Base-by-base conservation (phyloP, 2,113 vertebrate species). In the Xenopus tropicalis region DNA sequence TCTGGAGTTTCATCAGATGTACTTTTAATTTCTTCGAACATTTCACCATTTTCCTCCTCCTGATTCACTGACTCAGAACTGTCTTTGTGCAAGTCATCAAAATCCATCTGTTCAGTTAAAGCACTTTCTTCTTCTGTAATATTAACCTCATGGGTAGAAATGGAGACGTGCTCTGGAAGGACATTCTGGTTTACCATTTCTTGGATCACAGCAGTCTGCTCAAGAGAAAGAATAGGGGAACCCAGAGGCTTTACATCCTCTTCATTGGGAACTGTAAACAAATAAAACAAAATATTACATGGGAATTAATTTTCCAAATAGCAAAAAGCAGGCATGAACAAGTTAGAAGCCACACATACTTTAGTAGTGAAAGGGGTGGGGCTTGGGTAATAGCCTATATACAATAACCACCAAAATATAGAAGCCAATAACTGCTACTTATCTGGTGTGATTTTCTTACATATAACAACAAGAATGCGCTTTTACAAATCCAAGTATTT, bases 11-110 rank as follows among this genome's bases (percentile, higher is more conserved):
- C 90, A 58, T 83, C 82, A 6, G 85, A 85, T 0, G 62, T 71
- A 14, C 69, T 82, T 81, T 86, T 88, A 57, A 87, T 84, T 46
- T 92, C 91, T 69, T 91, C 90, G 72, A 85, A 20, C 65, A 82
- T 84, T 23, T 90, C 90, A 3, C 83, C 83, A 78, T 92, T 88
- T 61, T 89, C 91, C 43, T 90, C 90, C 25, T 88, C 89, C 0
- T 74, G 79, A 56, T 81, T 82, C 67, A 86, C 80, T 61, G 83
- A 82, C 63, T 82, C 80, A 79, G 79, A 66, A 52, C 80, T 78
- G 76, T 85, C 88, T 78, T 82, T 83, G 11, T 73, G 72, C 46
- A 0, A 78, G 23, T 67, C 61, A 57, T 88, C 87, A 29, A 86
- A 86, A 48, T 13, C 46, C 4, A 12, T 17, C 2, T 89, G 85